A percentile compares a stretch with the other conserved stretches of the same genome.
These are phyloP conservation scores for Nymphalis polychloros DNA, from an alignment of 2,888 invertebrate genomes.

Conservation along the genomic window DNA sequence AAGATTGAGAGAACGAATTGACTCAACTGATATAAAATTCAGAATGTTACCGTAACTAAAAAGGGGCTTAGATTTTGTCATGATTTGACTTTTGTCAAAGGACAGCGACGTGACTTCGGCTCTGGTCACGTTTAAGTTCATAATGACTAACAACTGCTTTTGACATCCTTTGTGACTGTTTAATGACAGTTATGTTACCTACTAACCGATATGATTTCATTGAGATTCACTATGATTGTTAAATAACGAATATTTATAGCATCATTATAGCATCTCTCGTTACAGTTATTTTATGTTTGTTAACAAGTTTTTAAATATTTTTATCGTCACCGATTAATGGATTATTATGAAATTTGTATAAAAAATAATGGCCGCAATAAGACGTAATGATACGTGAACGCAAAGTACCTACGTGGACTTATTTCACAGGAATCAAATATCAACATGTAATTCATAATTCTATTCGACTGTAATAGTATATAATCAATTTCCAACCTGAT, in stretches of 20 bases:
- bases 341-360: slow-evolving; percentile 24
- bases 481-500: slow-evolving; percentile 49
- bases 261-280: no score
- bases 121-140: slow-evolving; percentile 33
- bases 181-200: slow-evolving; percentile 28
- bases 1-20: not conserved
- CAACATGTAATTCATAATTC: slow-evolving; percentile 42
- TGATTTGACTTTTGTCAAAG: slow-evolving; percentile 12
- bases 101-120: slow-evolving; percentile 32
- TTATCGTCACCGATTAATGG: slow-evolving; percentile 23
- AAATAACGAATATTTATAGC: no score
- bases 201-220: slow-evolving; percentile 21
- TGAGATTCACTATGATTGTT: not conserved
- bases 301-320: slow-evolving; percentile 1
- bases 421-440: slow-evolving; percentile 58
- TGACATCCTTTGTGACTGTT: slow-evolving; percentile 8
- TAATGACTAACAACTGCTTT: slow-evolving; percentile 21
- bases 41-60: not conserved
- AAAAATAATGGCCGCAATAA: slow-evolving; percentile 57
- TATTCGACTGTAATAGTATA: slow-evolving; percentile 46
- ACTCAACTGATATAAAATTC: not conserved
- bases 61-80: not conserved
- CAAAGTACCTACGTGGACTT: slow-evolving; percentile 49
- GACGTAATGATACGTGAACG: slow-evolving; percentile 53
- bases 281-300: not conserved